A percentile compares a stretch with the other conserved stretches of the same genome.
Conservation (phyloP, 92 coral and sea anemone species). For the Palythoa caribaeorum region DNA sequence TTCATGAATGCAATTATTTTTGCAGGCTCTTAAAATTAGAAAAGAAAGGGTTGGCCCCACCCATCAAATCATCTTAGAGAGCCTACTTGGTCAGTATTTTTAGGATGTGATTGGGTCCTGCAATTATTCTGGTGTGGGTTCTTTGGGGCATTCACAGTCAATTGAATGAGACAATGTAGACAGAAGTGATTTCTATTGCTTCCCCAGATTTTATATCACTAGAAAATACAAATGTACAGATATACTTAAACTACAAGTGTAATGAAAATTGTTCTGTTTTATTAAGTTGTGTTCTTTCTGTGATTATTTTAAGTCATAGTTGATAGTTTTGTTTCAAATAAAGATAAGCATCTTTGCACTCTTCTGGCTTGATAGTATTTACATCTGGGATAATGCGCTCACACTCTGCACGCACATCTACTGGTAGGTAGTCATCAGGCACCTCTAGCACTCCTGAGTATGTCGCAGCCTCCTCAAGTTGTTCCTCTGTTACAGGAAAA, state of each 20-base stretch:
- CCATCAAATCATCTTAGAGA: slow-evolving; percentile 1
- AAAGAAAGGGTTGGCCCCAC: slow-evolving; percentile 8
- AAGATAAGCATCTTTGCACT: slow-evolving; percentile 42
- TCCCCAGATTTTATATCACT: not conserved
- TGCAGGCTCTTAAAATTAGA: slow-evolving; percentile 18
- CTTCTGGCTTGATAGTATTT: slow-evolving; percentile 34
- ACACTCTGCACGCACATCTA: slow-evolving; percentile 29
- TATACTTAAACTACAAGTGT: not conserved
- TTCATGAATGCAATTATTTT: slow-evolving; percentile 38
- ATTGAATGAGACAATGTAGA: not conserved
- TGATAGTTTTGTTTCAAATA: slow-evolving; percentile 32
- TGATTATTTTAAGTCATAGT: not conserved
- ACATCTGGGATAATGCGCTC: slow-evolving; percentile 32
- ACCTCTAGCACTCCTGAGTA: slow-evolving; percentile 38
- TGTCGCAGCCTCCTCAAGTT: slow-evolving; percentile 42
- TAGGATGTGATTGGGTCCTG: not conserved
- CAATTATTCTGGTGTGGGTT: slow-evolving; percentile 1
- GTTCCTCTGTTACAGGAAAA: slow-evolving; percentile 24
- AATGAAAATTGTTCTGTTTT: not conserved
- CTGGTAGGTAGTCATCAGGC: slow-evolving; percentile 32
- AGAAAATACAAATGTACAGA: not conserved
- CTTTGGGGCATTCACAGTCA: slow-evolving; percentile 3
- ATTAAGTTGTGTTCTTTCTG: not conserved
- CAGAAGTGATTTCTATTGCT: not conserved
- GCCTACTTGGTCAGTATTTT: not conserved